Percentiles rank a stretch among this genome's conserved stretches.
phyloP scores from a whole-genome alignment of 2,113 vertebrate species.

The Cottus gobio region DNA sequence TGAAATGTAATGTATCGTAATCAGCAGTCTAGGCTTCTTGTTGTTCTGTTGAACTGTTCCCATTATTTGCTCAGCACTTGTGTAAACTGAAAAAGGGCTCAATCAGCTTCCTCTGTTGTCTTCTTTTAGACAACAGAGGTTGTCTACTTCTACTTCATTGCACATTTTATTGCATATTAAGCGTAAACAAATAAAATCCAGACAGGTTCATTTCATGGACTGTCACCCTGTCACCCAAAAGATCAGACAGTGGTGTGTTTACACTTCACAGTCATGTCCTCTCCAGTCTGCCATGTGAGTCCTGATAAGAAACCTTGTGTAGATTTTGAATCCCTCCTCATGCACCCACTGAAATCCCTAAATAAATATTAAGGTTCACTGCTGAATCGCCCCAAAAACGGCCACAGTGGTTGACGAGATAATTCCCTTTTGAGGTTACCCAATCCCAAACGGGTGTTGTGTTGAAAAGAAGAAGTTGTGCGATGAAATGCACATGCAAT shows the following conservation, averaged over 20 bases:
- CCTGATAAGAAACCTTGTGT: background rate
- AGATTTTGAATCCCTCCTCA: background rate
- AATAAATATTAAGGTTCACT: constrained; percentile 65
- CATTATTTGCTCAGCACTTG: background rate
- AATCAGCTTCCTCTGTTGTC: background rate
- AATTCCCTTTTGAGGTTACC: background rate
- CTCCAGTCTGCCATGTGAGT: background rate
- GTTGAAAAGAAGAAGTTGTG: background rate
- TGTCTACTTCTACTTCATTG: too few species aligned
- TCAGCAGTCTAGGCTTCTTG: background rate
- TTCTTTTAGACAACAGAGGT: too few species aligned
- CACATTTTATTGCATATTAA: background rate
- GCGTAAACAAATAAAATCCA: background rate
- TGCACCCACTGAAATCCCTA: constrained; percentile 28
- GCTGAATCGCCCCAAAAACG: background rate
- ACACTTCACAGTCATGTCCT: background rate
- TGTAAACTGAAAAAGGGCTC: background rate
- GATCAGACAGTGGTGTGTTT: too few species aligned
- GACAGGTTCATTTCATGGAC: background rate
- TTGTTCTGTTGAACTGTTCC: background rate
- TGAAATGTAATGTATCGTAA: too few species aligned
- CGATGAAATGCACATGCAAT: background rate
- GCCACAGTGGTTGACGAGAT: constrained; percentile 2
- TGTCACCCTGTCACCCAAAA: background rate
- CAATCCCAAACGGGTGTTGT: background rate